Evolutionary conservation across 2,888 invertebrate species (phyloP), one percentile per base, ranked within the genome.

Genomic region (Patella ulyssiponensis): DNA sequence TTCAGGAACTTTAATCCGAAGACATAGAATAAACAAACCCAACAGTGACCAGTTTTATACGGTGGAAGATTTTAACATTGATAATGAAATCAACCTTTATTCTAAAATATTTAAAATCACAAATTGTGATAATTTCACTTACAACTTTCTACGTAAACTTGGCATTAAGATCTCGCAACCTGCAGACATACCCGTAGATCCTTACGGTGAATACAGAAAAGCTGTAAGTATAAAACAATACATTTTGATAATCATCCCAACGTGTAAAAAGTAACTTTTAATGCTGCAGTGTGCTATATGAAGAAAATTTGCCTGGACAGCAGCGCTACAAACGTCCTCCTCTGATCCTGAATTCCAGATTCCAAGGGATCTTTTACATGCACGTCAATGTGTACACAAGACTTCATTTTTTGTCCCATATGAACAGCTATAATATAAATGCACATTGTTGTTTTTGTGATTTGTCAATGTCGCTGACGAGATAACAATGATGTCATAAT

Each of bases 31-130:
- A 83, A 95, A 95, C 0, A 94, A 95, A 75, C 95, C 96, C 0
- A 94, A 94, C 88, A 94, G 95, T 84, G 94, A 95, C 82, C 94
- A 95, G 78, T 96, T 95, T 89, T 95, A 95, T 90, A 96, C 96
- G 79, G 94, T 97, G 20, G 94, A 96, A 23, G 97, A 98, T 92
- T 93, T 98, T 64, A 98, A 98, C 90, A 94, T 98, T 78, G 96
- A 96, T 58, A 93, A 93, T 76, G 95, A 96, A 88, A 94, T 97
- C 15, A 87, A 84, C 73, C 94, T 98, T 81, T 96, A 94, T 88
- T 96, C 97, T 15, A 94, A 96, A 89, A 94, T 94, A 12, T 97
- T 94, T 89, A 94, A 96, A 93, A 95, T 98, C 74, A 94, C 95
- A 0, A 94, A 95, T 85, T 97, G 97, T 90, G 98, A 98, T 90